These are phyloP conservation scores for Picathartes gymnocephalus DNA, from an alignment of 2,113 vertebrate genomes.

Conservation along the genomic window DNA sequence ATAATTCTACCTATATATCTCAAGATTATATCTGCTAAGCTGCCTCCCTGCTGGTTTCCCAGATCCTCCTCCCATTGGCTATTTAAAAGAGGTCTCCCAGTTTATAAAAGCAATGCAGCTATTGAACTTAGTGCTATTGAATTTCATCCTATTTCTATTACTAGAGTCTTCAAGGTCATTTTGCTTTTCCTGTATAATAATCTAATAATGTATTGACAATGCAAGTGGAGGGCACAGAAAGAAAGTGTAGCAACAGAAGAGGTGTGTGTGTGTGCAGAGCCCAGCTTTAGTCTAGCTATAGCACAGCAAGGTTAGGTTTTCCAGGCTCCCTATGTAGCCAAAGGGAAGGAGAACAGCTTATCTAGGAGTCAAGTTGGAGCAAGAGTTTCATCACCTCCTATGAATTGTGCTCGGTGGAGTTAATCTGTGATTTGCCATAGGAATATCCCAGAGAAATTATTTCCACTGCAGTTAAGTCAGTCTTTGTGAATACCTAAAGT, in stretches of 20 bases:
- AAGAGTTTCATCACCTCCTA: neutral
- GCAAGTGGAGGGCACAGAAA: neutral
- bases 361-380: neutral
- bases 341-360: neutral
- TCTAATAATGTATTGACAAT: neutral
- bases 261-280: neutral
- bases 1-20: neutral
- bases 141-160: neutral
- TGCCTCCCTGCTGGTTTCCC: neutral
- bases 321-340: neutral
- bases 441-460: neutral
- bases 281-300: neutral
- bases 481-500: neutral
- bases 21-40: neutral
- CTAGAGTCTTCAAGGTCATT: neutral
- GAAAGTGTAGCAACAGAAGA: neutral
- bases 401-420: neutral
- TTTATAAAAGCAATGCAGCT: neutral
- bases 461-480: neutral
- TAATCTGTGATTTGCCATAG: neutral
- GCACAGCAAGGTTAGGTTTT: neutral
- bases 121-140: neutral
- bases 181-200: neutral
- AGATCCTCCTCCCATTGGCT: neutral
- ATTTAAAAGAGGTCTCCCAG: neutral